phyloP scores from a whole-genome alignment of 2,113 vertebrate species.

The Cnemophilus loriae region DNA sequence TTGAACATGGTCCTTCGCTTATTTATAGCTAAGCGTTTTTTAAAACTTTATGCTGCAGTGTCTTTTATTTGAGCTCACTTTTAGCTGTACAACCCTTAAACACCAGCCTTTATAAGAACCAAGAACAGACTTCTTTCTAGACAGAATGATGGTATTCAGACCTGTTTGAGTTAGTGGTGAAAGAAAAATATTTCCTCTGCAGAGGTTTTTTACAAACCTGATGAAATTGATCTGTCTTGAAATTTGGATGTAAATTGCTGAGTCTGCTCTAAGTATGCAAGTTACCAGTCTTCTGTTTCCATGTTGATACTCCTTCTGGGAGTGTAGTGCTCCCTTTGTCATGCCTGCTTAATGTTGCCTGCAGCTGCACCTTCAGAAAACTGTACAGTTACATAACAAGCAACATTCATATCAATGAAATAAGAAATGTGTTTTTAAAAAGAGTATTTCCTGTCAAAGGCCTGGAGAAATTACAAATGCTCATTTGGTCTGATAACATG shows the following conservation, averaged over 20 bases:
- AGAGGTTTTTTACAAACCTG: background rate
- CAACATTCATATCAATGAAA: background rate
- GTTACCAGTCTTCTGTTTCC: background rate
- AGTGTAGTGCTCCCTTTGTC: background rate
- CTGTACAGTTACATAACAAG: background rate
- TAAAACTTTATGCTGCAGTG: background rate
- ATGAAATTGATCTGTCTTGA: constrained; percentile 8
- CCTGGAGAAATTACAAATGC: background rate
- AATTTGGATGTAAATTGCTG: background rate
- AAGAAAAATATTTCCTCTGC: background rate
- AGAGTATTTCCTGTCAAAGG: background rate
- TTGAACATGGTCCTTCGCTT: background rate
- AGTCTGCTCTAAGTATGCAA: background rate
- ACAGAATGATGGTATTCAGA: background rate
- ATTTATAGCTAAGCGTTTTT: background rate
- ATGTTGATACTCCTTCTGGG: background rate
- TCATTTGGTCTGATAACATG: background rate
- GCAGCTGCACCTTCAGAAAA: background rate
- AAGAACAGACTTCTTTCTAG: background rate
- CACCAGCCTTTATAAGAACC: background rate
- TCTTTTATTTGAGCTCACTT: background rate
- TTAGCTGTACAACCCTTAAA: background rate
- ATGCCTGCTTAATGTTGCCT: background rate
- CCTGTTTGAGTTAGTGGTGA: background rate
- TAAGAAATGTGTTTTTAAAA: background rate